Conservation (phyloP, 2,113 vertebrate genomes). For the Riparia riparia region DNA sequence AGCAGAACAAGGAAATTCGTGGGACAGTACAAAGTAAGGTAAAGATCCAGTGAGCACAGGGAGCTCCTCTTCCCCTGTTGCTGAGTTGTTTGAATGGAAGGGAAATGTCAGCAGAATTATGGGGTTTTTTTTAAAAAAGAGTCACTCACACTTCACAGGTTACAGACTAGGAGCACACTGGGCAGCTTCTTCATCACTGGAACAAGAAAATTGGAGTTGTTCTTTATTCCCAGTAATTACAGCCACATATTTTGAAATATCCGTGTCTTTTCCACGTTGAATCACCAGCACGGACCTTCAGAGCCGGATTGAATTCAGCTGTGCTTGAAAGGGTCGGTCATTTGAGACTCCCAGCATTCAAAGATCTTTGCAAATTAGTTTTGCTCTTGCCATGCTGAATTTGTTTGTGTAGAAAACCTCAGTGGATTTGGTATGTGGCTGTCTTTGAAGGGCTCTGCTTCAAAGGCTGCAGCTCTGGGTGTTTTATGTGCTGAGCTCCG, state of each 20-base stretch:
- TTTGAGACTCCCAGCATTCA: neutral
- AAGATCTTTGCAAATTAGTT: constrained; percentile 45
- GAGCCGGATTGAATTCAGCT: constrained; percentile 20
- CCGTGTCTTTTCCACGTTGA: neutral
- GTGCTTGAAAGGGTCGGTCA: neutral
- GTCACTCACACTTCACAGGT: neutral
- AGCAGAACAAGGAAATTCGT: constrained; percentile 35
- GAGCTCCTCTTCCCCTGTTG: constrained; percentile 6
- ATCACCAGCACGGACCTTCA: neutral
- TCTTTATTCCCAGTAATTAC: neutral
- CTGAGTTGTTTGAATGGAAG: constrained; percentile 22
- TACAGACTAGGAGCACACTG: neutral
- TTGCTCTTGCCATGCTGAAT: constrained; percentile 25
- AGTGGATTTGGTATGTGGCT: neutral
- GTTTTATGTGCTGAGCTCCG: neutral
- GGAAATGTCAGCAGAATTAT: constrained; percentile 38
- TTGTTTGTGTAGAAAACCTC: constrained; percentile 45
- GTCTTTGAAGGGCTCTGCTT: constrained; percentile 36
- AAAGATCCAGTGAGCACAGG: neutral
- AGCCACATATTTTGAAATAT: neutral
- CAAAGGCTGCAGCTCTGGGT: neutral
- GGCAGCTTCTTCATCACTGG: neutral
- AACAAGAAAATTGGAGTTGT: neutral
- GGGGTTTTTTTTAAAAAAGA: neutral
- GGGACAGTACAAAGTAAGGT: neutral